Conservation (phyloP, 2,888 invertebrate genomes). For the Pachliopta kotzebuea region DNA sequence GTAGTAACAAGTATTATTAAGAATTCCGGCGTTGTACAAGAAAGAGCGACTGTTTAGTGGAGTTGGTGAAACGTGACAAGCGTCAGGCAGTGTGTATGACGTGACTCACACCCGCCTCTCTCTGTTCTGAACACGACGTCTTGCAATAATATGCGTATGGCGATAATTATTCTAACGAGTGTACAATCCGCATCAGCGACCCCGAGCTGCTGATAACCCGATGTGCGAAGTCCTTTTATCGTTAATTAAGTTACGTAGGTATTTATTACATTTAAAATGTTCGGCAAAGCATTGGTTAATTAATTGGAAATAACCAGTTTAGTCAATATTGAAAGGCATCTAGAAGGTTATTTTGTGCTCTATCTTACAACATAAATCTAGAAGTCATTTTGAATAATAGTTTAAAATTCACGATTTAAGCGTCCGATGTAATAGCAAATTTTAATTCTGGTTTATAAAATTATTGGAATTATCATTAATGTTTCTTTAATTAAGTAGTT, state of each 20-base stretch:
- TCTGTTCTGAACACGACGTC: conserved; percentile 41
- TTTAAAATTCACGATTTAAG: no score
- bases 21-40: conserved; percentile 28
- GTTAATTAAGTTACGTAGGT: conserved; percentile 41
- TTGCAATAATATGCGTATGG: conserved; percentile 39
- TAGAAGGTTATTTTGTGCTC: no score
- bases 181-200: conserved; percentile 51
- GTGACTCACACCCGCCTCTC: conserved; percentile 43
- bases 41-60: conserved; percentile 33
- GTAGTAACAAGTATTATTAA: conserved; percentile 5
- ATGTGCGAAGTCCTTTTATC: conserved; percentile 52
- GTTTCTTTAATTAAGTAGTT: no score
- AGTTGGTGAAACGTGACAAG: conserved; percentile 48
- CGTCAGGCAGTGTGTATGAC: conserved; percentile 36
- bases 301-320: no score
- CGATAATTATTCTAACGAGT: conserved; percentile 53
- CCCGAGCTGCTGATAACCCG: conserved; percentile 44
- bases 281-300: background rate
- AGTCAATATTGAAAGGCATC: no score
- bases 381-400: no score
- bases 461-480: no score
- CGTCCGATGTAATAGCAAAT: no score
- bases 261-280: conserved; percentile 3
- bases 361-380: no score
- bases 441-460: no score